A percentile compares a stretch with the other conserved stretches of the same genome.
phyloP scores from a whole-genome alignment of 2,113 vertebrate genomes.

The Cebidichthys violaceus region DNA sequence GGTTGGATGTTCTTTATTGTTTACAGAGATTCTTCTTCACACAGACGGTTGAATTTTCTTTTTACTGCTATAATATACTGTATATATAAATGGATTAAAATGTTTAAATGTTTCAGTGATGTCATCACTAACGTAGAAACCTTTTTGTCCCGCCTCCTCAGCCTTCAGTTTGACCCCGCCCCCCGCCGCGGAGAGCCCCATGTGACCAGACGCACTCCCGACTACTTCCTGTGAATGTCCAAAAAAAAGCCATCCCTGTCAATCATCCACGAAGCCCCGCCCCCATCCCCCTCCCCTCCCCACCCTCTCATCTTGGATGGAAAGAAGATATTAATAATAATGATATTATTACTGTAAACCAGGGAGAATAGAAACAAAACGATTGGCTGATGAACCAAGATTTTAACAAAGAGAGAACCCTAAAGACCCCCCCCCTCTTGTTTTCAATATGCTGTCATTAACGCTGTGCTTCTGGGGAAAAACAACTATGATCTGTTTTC shows the following conservation, averaged over 20 bases:
- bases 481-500: constrained; percentile 67
- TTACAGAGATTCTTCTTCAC: too few relatives aligned
- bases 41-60: too few relatives aligned
- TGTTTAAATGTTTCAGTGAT: neutral
- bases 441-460: constrained; percentile 78
- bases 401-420: constrained; percentile 52
- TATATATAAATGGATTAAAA: too few relatives aligned
- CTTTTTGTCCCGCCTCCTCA: constrained; percentile 24
- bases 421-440: constrained; percentile 62
- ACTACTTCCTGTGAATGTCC: constrained; percentile 84
- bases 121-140: neutral
- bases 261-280: constrained; percentile 61
- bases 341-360: constrained; percentile 55
- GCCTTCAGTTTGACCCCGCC: constrained; percentile 83
- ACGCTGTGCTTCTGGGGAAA: constrained; percentile 76
- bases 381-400: constrained; percentile 73
- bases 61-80: too few relatives aligned
- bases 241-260: constrained; percentile 47
- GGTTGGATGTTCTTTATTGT: too few relatives aligned
- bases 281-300: neutral
- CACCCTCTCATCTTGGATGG: constrained; percentile 56
- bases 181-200: constrained; percentile 82
- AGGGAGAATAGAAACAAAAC: constrained; percentile 67
- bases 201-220: constrained; percentile 83
- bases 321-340: constrained; percentile 60